Evolutionary conservation across 2,113 vertebrate genomes (phyloP).

Genomic region (Ptilorrhoa leucosticta): DNA sequence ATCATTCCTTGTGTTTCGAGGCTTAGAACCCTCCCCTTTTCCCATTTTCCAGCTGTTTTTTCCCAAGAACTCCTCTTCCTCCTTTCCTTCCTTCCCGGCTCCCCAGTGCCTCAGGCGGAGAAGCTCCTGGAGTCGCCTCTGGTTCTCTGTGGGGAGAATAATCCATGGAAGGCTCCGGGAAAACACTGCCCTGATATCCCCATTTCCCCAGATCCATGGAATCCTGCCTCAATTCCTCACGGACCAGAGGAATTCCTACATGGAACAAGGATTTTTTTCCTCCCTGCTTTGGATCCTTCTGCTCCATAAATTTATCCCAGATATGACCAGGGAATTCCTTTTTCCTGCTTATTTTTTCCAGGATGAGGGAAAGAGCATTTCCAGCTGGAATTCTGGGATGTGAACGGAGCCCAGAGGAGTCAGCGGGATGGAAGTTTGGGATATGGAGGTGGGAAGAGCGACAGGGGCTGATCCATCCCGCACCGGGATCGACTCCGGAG

Average conservation of each 20-base stretch:
- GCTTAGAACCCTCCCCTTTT: background rate
- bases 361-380: accelerated
- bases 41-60: background rate
- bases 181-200: background rate
- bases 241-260: background rate
- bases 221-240: background rate
- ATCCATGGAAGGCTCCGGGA: background rate
- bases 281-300: background rate
- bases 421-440: accelerated
- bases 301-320: background rate
- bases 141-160: background rate
- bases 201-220: background rate
- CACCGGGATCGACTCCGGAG: accelerated
- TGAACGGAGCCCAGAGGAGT: accelerated
- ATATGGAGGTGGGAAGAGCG: background rate
- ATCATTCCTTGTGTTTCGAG: background rate
- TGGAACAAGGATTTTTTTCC: background rate
- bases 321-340: background rate
- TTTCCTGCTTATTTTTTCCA: background rate
- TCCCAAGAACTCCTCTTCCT: background rate
- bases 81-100: background rate
- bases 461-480: background rate
- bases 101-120: accelerated
- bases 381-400: background rate
- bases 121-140: background rate